These are phyloP conservation scores for Irena cyanogastra DNA, from an alignment of 2,113 vertebrate species.

Conservation along the genomic window DNA sequence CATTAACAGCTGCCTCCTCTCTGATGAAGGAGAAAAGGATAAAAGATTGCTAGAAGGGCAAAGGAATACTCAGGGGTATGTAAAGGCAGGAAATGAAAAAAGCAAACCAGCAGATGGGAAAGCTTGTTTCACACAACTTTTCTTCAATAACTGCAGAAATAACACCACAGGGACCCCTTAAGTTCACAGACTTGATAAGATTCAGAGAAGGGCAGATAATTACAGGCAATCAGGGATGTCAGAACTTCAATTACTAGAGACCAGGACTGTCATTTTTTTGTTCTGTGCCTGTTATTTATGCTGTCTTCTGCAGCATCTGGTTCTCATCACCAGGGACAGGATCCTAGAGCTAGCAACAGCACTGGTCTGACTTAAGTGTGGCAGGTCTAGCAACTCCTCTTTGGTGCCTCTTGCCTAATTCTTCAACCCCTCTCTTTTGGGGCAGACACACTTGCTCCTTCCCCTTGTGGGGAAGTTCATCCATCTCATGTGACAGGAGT, in stretches of 20 bases:
- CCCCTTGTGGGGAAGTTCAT: neutral
- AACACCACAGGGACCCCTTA: neutral
- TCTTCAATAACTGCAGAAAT: neutral
- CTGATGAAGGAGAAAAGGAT: neutral
- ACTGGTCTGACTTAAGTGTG: neutral
- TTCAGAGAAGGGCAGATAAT: neutral
- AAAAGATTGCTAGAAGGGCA: neutral
- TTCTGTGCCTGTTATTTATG: neutral
- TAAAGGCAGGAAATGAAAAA: neutral
- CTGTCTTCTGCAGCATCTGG: constrained; percentile 3
- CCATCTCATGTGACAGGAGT: neutral
- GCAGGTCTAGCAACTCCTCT: neutral
- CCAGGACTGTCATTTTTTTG: neutral
- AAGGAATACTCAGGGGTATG: neutral
- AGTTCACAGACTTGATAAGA: neutral
- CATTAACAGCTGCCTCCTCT: neutral
- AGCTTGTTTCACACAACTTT: neutral
- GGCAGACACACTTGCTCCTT: neutral
- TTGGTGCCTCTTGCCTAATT: neutral
- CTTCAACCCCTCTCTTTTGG: neutral
- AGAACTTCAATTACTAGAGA: neutral
- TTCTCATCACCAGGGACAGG: neutral
- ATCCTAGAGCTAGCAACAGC: neutral
- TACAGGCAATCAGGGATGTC: neutral
- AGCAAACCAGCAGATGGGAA: neutral